Percentiles rank a stretch among this genome's conserved stretches.
Evolutionary conservation across 2,113 vertebrate species (phyloP).

Genomic region (Oceanodroma tethys): DNA sequence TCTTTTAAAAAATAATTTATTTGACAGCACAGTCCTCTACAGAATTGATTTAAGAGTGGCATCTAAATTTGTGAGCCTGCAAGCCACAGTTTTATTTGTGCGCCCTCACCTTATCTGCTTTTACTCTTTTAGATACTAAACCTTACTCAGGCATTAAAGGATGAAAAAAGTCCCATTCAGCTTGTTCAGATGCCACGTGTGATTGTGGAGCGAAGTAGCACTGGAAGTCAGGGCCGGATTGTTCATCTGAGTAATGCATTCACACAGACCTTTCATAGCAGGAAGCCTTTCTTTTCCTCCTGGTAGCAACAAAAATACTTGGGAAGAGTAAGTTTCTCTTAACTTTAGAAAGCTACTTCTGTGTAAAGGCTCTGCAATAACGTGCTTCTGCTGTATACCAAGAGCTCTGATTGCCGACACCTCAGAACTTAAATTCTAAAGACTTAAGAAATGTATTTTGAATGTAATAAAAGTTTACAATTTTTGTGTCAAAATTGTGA

Average conservation of each 20-base stretch:
- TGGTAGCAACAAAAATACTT: slow-evolving; percentile 76
- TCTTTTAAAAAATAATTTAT: neutral
- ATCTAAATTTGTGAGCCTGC: neutral
- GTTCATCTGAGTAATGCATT: slow-evolving; percentile 87
- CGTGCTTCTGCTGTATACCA: slow-evolving; percentile 35
- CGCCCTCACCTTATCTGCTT: neutral
- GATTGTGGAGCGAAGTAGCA: slow-evolving; percentile 87
- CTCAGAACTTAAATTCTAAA: slow-evolving; percentile 60
- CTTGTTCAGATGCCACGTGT: slow-evolving; percentile 97
- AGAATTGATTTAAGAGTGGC: neutral
- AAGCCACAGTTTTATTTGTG: neutral
- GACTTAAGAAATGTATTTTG: slow-evolving; percentile 66
- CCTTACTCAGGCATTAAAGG: slow-evolving; percentile 90
- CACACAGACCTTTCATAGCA: slow-evolving; percentile 95
- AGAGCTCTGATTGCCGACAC: slow-evolving; percentile 58
- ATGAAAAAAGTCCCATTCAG: slow-evolving; percentile 89
- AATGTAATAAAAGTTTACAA: slow-evolving; percentile 81
- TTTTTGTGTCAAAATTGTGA: slow-evolving; percentile 74
- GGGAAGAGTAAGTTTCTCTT: slow-evolving; percentile 16
- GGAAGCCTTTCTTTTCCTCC: slow-evolving; percentile 94
- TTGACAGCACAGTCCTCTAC: neutral
- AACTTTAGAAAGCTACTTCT: neutral
- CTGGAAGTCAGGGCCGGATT: slow-evolving; percentile 85
- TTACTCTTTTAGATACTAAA: slow-evolving; percentile 85
- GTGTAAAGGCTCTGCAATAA: slow-evolving; percentile 50